Base-by-base conservation (phyloP, 2,888 invertebrate species). In the Glyphotaelius pellucidus region DNA sequence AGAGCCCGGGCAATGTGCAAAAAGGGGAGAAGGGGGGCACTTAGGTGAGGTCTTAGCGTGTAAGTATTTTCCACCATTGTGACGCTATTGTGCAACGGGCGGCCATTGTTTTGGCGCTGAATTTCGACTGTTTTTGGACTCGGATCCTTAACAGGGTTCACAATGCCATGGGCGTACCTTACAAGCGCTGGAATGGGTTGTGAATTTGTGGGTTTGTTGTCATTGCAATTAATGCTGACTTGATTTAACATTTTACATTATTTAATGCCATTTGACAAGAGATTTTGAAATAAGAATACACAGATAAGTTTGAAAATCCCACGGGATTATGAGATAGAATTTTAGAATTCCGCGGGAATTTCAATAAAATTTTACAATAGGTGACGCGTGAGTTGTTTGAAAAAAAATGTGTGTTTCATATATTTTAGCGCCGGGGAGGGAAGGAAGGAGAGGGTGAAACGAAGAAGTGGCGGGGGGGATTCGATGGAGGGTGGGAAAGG, bases 81-180 rank as follows among this genome's bases (percentile, higher is more conserved):
- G 92, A 90, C 92, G 92, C 92, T 92, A 93, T 90, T 93, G 92
- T 93, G 93, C 93, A 93, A 84, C 89, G 91, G 91, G 91, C 92
- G 92, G 93, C 91, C 92, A 93, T 93, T 93, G 93, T 93, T 92
- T 91, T 86, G 89, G 92, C 90, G 92, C 67, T 67, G 67, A 67
- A 67, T 91, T 96, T 96, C 95, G 96, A 95, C 96, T 96, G 96
- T 96, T 93, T 93, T 93, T 92, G 92, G 92, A 89, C 90, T 31
- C 19, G 67, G 25, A 88, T 25, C 88, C 88, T 88, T 86, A 86
- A 86, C 86, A 42, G 86, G 85, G 86, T 42, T 86, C 86, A 86
- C 86, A 86, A 86, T 86, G 42, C 86, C 86, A 86, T 42, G 86
- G 86, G 86, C 86, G 86, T 86, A 86, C n/a, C 86, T 32, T 38